These are phyloP conservation scores for Bombus ignitus DNA, from an alignment of 1,140 invertebrate species.

Conservation along the genomic window DNA sequence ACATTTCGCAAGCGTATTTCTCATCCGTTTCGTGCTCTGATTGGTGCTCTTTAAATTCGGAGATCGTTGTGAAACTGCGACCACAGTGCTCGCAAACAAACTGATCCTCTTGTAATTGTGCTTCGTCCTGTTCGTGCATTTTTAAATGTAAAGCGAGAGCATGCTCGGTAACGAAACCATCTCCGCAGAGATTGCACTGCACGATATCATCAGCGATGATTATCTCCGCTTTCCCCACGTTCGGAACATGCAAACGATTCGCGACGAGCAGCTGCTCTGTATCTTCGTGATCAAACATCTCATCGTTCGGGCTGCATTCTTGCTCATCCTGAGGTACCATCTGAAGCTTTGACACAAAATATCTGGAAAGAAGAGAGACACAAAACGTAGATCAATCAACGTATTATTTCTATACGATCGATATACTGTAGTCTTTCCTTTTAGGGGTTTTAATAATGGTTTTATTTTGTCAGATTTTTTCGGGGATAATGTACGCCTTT, in stretches of 20 bases:
- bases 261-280: constrained; percentile 67
- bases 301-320: constrained; percentile 56
- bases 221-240: constrained; percentile 59
- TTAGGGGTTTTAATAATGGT: background rate
- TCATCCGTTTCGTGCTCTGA: constrained; percentile 67
- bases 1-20: constrained; percentile 74
- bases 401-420: constrained; percentile 5
- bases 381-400: constrained; percentile 72
- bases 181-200: constrained; percentile 77
- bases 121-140: constrained; percentile 37
- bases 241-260: constrained; percentile 56
- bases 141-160: constrained; percentile 72
- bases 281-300: constrained; percentile 70
- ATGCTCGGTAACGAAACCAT: constrained; percentile 78
- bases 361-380: constrained; percentile 82
- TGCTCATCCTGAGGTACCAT: constrained; percentile 67
- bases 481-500: constrained; percentile 18
- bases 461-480: constrained; percentile 38
- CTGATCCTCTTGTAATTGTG: constrained; percentile 45
- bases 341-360: constrained; percentile 76
- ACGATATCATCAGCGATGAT: constrained; percentile 59
- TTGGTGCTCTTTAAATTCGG: constrained; percentile 73
- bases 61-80: constrained; percentile 68
- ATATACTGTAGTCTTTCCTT: constrained; percentile 51
- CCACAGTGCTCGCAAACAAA: constrained; percentile 79